These are phyloP conservation scores for Goniozus legneri DNA, from an alignment of 1,140 invertebrate species.

Conservation along the genomic window DNA sequence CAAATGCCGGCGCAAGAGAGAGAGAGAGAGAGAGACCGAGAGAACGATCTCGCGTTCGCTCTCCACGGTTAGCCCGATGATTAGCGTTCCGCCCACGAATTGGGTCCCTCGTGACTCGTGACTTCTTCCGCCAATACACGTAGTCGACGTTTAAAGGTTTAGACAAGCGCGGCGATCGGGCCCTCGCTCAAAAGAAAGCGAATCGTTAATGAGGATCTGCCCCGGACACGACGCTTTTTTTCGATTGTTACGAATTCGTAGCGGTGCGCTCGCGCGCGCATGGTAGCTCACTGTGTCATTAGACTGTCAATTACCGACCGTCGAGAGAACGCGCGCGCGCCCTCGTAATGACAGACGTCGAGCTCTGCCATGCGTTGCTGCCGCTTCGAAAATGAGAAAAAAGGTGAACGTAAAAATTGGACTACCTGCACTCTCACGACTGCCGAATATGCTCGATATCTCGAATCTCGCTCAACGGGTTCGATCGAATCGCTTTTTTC, in stretches of 20 bases:
- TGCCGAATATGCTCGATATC: too few relatives aligned
- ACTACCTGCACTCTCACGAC: slow-evolving; percentile 16
- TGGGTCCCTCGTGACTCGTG: slow-evolving; percentile 21
- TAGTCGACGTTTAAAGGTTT: slow-evolving; percentile 13
- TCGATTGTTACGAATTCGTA: slow-evolving; percentile 4
- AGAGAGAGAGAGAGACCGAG: too few relatives aligned
- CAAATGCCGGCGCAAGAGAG: too few relatives aligned
- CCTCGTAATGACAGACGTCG: slow-evolving; percentile 27
- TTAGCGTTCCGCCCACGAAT: slow-evolving; percentile 20
- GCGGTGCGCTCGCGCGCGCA: not conserved
- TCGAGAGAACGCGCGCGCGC: too few relatives aligned
- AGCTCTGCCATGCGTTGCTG: slow-evolving; percentile 13
- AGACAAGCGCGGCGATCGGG: slow-evolving; percentile 22
- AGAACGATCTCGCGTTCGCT: too few relatives aligned
- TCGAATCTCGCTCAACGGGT: too few relatives aligned
- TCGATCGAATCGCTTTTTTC: too few relatives aligned
- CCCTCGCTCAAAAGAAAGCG: slow-evolving; percentile 20
- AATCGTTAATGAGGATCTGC: slow-evolving; percentile 30
- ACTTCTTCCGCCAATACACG: slow-evolving; percentile 7
- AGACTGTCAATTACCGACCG: slow-evolving; percentile 36
- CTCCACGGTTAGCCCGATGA: too few relatives aligned
- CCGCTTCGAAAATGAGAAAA: slow-evolving; percentile 9
- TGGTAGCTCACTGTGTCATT: slow-evolving; percentile 31
- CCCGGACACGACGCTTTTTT: not conserved
- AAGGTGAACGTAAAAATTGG: too few relatives aligned